Conservation (phyloP, 2,113 vertebrate species). For the Lathamus discolor region DNA sequence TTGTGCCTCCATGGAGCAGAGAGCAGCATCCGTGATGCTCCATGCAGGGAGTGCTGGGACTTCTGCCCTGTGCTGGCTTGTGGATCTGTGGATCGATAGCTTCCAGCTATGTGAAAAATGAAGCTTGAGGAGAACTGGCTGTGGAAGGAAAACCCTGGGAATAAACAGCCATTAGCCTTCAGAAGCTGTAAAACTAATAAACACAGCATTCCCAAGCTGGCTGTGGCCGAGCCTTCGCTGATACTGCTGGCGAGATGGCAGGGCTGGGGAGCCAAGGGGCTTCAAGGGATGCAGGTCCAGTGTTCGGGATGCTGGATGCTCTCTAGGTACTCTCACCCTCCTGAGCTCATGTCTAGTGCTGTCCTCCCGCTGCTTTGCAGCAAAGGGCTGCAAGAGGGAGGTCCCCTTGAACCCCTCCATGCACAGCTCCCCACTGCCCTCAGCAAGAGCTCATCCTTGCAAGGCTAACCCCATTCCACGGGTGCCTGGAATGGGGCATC, state of each 20-base stretch:
- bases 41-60: rapidly evolving
- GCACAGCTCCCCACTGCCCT: background rate
- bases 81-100: background rate
- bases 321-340: background rate
- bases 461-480: background rate
- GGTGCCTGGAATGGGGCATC: background rate
- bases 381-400: background rate
- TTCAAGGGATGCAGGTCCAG: background rate
- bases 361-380: rapidly evolving
- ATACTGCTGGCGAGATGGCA: background rate
- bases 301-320: background rate
- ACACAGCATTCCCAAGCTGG: background rate
- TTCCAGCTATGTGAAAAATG: background rate
- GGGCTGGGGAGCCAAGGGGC: background rate
- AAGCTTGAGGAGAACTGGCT: background rate
- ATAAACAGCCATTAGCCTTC: background rate
- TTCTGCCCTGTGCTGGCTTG: rapidly evolving
- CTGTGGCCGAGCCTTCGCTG: background rate
- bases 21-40: background rate
- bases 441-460: background rate
- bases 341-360: background rate
- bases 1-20: background rate
- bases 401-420: background rate
- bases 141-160: background rate
- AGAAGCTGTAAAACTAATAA: background rate